phyloP scores from a whole-genome alignment of 2,888 invertebrate genomes.

The Coenonympha arcania region DNA sequence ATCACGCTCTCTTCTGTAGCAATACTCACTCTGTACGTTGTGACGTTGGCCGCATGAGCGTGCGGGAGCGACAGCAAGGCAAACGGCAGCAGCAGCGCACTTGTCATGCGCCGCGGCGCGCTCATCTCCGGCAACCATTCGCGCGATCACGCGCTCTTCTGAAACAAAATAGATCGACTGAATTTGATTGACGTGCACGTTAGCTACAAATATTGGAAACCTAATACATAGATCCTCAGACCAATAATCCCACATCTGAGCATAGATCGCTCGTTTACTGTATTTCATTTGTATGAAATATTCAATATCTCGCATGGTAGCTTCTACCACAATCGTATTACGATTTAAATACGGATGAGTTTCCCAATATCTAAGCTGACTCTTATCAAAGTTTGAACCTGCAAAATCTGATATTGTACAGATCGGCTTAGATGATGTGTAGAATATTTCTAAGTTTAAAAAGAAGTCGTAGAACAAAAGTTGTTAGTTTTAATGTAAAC shows the following conservation, averaged over 20 bases:
- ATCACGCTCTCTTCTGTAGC: neutral
- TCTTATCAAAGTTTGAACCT: conserved; percentile 9
- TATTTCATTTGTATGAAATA: neutral
- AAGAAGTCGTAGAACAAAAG: no score
- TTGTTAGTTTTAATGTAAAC: no score
- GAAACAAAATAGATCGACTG: conserved; percentile 11
- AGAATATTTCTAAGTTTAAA: no score
- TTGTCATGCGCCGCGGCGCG: conserved; percentile 70
- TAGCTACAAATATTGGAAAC: neutral
- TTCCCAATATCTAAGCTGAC: conserved; percentile 7
- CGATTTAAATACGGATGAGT: conserved; percentile 1
- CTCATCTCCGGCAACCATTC: conserved; percentile 67
- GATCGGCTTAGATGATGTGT: no score
- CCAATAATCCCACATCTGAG: no score
- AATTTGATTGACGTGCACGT: neutral
- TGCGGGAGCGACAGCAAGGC: conserved; percentile 60
- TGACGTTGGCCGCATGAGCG: conserved; percentile 54
- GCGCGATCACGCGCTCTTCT: conserved; percentile 50
- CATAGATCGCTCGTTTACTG: no score
- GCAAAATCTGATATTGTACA: conserved; percentile 13
- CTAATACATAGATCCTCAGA: no score
- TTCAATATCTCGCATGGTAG: conserved; percentile 3
- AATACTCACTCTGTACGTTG: conserved; percentile 52
- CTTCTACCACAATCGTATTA: conserved; percentile 11
- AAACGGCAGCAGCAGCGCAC: conserved; percentile 69